Percentiles rank a stretch among this genome's conserved stretches.
phyloP scores from a whole-genome alignment of 2,888 invertebrate genomes.

The Tenthredo notha region DNA sequence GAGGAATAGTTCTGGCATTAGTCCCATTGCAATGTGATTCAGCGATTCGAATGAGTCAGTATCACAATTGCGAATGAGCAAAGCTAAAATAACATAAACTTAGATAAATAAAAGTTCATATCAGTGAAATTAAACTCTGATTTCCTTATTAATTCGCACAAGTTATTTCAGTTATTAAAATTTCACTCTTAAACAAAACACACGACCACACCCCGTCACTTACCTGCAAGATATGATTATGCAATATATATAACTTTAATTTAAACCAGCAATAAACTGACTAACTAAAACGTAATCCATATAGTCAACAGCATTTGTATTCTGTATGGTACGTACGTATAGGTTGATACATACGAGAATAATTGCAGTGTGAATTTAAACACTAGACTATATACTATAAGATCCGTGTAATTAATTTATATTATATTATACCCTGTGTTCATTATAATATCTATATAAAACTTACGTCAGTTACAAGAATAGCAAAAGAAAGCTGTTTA shows the following conservation, averaged over 20 bases:
- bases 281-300: not conserved
- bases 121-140: not conserved
- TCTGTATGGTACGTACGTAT: not conserved
- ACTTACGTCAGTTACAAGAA: conserved; percentile 1
- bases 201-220: no score
- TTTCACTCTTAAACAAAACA: conserved; percentile 8
- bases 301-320: not conserved
- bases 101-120: conserved; percentile 1
- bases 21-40: conserved; percentile 1
- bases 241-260: not conserved
- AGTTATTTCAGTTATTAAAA: conserved; percentile 7
- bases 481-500: not conserved
- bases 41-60: conserved; percentile 1
- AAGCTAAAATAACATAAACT: conserved; percentile 4
- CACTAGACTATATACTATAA: not conserved
- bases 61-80: not conserved
- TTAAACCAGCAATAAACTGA: not conserved
- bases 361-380: not conserved
- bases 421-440: not conserved
- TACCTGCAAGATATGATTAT: not conserved
- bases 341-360: not conserved
- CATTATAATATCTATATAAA: not conserved
- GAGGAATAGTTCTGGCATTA: not conserved
- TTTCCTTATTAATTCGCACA: not conserved
- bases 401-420: not conserved